Base-by-base conservation (phyloP, 2,113 vertebrate genomes). In the Varanus salvator region DNA sequence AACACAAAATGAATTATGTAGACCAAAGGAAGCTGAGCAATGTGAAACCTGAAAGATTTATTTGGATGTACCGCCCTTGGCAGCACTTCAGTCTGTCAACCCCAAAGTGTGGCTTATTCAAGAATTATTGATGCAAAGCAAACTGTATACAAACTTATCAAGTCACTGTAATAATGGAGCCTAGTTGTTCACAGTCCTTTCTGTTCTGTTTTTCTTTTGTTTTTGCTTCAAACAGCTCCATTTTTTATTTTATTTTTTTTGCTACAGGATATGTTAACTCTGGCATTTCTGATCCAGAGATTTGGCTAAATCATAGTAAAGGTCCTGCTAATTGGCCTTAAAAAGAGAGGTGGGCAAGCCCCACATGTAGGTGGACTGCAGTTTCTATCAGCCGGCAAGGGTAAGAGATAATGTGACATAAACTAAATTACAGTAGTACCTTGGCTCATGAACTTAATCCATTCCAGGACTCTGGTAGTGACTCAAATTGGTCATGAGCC, bases 21-120 rank as follows among this genome's bases (percentile, higher is more conserved):
- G 48, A 50, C 57, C 68, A 38, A 87, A 87, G 19, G 44, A n/a
- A 50, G 38, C 34, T 48, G 74, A 87, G 38, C 54, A 76, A 64
- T 66, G 81, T 84, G 81, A 44, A 60, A 66, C 60, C 81, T 83
- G 34, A 87, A 87, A 87, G 44, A 87, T 87, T 78, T 87, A 80
- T 68, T 87, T 78, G 29, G 29, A 78, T 68, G 76, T 50, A 60
- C 78, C 12, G 38, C 75, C 86, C 9, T 50, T n/a, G 86, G 75
- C 86, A 78, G 50, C 60, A n/a, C 2, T 78, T 68, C 86, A 78
- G 60, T 87, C 75, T 87, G 75, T 78, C 75, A 87, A 21, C 31
- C 11, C 60, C 29, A 78, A 80, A 68, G 34, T 19, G 19, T n/a
- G 19, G 38, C 78, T 80, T 78, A 80, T 78, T 80, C 74, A 78